Evolutionary conservation across 2,113 vertebrate species (phyloP), one percentile per base, ranked within the genome.

Genomic region (Rhadina sibilatrix): DNA sequence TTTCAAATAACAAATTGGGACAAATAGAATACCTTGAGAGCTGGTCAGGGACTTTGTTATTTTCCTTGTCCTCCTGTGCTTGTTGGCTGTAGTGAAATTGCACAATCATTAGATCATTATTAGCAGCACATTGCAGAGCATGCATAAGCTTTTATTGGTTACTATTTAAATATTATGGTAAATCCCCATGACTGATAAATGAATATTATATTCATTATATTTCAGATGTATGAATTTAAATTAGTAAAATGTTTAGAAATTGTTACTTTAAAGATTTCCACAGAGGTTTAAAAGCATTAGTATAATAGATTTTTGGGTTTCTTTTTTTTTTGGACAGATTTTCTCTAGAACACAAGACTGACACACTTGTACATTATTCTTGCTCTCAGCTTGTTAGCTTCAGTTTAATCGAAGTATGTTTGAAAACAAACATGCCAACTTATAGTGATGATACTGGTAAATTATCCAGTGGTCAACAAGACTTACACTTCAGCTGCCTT

Each of bases 11-110:
- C 24, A 86, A 94, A 22, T 33, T 42, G n/a, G 59, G n/a, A 42
- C 11, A 94, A 75, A 52, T 23, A 81, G 54, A 77, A 83, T 97
- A 97, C 97, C 97, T 97, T 82, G 97, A 92, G 20, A 91, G 84
- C 40, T 96, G 95, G 25, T 97, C 97, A 12, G 65, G 72, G 22
- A 90, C 49, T 87, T 95, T 88, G 30, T 97, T 59, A 20, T 91
- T 97, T 94, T 96, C 97, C 89, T 94, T 96, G 35, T 96, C 93
- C 88, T 97, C 96, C 80, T 95, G 90, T 90, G 47, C 95, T 87
- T 96, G 96, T 72, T 97, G 97, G 52, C 97, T 97, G 97, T 64
- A 90, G 87, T 64, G 86, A 78, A 97, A 93, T 84, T 83, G 69
- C 88, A 92, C 64, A 94, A 46, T 76, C n/a, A 78, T 96, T 93